Base-by-base conservation (phyloP, 1,140 invertebrate genomes). In the Megalopta genalis region DNA sequence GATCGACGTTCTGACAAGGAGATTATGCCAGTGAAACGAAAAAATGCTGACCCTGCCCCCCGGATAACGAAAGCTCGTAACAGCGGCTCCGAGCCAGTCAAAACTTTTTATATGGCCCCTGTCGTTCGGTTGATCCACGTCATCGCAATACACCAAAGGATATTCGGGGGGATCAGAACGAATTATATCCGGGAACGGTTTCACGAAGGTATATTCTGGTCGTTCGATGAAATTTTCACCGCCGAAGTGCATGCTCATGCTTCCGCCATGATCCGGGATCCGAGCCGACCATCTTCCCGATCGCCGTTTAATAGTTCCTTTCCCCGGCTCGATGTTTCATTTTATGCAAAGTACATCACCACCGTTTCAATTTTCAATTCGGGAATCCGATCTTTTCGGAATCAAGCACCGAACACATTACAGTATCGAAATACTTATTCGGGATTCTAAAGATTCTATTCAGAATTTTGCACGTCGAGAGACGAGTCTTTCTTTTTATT, bases 141-240 rank as follows among this genome's bases (percentile, higher is more conserved):
- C 42, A 85, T 84, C 73, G 32, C 60, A 66, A 85, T 72, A 66
- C 21, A 71, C 49, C 62, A 74, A 71, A 85, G 78, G 75, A 70
- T 74, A 79, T 78, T 67, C n/a, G 57, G 74, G 32, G 32, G 68
- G 71, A 85, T 86, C 66, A 82, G 63, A 85, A 79, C 59, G 84
- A 79, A 86, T 86, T 82, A 85, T 75, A 82, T 72, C 27, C 69
- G 46, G 52, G 57, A 67, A 77, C 54, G 46, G 52, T 23, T 25
- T 62, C 54, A 21, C 14, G 49, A 64, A 68, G 62, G 39, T 39
- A 60, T 37, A 69, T 59, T 49, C 52, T 32, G 62, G 25, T 39
- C 37, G 60, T 75, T 85, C 49, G 70, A 54, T 75, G 49, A 79
- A 86, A 86, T 86, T 86, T 81, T 42, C 49, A 49, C 49, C 57